Percentiles rank a stretch among this genome's conserved stretches.
phyloP scores from a whole-genome alignment of 2,797 vertebrate genomes.

The Picus viridis region DNA sequence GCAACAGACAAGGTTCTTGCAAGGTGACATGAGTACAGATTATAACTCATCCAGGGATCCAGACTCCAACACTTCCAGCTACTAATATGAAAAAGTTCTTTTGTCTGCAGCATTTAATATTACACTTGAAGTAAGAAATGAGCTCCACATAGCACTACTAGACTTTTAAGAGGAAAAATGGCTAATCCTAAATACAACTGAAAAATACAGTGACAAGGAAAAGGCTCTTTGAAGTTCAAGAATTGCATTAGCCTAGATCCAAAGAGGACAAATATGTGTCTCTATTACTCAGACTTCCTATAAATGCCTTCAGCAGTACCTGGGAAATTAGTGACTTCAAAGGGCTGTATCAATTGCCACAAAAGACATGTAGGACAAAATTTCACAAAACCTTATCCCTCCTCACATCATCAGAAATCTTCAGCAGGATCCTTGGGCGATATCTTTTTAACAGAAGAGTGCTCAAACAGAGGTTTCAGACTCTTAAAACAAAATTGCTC shows the following conservation, averaged over 20 bases:
- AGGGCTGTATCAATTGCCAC: background rate
- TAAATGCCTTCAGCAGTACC: background rate
- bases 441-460: background rate
- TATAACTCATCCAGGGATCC: background rate
- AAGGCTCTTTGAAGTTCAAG: slow-evolving; percentile 1
- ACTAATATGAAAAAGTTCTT: background rate
- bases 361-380: background rate
- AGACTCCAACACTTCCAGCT: background rate
- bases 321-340: slow-evolving; percentile 1
- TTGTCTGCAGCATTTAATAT: background rate
- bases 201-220: background rate
- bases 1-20: background rate
- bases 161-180: background rate
- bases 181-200: slow-evolving; percentile 3
- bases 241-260: background rate
- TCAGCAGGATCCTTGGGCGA: background rate
- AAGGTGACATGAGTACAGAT: background rate
- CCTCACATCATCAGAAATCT: background rate
- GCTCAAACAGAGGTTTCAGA: background rate
- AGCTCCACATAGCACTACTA: background rate
- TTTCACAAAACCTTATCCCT: background rate
- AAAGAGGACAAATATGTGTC: background rate
- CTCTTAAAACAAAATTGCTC: background rate
- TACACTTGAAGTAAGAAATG: background rate
- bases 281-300: background rate